Evolutionary conservation across 2,797 vertebrate species (phyloP).

Genomic region (Leptodactylus fallax): DNA sequence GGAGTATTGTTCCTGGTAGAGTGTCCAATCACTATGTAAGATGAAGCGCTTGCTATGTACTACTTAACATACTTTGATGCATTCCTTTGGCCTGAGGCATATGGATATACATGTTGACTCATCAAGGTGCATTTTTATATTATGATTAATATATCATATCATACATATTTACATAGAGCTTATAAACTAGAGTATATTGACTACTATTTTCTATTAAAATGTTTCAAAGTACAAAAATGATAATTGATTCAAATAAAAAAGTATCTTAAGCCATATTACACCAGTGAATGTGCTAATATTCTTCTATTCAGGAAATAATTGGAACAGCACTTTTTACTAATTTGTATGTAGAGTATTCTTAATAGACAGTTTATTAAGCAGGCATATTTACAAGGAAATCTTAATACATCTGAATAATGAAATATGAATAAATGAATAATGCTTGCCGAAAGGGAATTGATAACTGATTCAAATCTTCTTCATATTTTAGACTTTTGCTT

Average conservation of each 20-base stretch:
- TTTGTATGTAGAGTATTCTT: neutral
- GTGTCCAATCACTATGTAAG: no score
- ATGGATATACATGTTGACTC: neutral
- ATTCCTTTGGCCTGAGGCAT: slow-evolving; percentile 29
- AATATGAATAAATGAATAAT: slow-evolving; percentile 17
- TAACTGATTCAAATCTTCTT: slow-evolving; percentile 15
- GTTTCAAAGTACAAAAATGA: neutral
- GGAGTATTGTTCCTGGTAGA: neutral
- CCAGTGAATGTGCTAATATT: neutral
- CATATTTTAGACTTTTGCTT: neutral
- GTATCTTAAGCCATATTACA: neutral
- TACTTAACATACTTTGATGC: neutral
- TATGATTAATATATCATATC: neutral
- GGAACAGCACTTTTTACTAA: neutral
- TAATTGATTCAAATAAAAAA: slow-evolving; percentile 2
- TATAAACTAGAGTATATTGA: neutral
- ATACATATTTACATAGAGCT: neutral
- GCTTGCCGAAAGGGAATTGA: neutral
- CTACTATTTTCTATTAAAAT: neutral
- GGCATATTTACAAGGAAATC: neutral
- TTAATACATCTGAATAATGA: neutral
- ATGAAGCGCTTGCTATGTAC: neutral
- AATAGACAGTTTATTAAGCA: slow-evolving; percentile 14
- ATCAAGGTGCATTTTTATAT: slow-evolving; percentile 7
- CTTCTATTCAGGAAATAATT: neutral